Evolutionary conservation across 2,888 invertebrate species (phyloP).

Genomic region (Ormyrus thymus): DNA sequence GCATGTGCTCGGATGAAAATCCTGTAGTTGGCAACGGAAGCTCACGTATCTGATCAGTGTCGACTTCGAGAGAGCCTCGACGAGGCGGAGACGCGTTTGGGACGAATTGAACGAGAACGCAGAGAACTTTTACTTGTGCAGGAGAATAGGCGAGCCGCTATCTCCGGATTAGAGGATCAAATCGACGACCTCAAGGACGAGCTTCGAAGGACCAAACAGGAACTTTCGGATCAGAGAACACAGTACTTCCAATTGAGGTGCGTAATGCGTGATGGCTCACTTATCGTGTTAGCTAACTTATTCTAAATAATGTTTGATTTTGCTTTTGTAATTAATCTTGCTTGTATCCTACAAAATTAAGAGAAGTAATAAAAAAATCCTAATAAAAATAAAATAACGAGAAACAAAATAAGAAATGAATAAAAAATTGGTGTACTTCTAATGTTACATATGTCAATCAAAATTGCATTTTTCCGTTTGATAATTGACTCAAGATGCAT

Average conservation of each 20-base stretch:
- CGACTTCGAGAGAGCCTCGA: conserved; percentile 75
- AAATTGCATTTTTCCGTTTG: not conserved
- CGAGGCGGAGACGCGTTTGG: conserved; percentile 76
- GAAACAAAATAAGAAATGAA: too few species aligned
- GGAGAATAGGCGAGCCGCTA: conserved; percentile 76
- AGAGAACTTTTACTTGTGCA: conserved; percentile 77
- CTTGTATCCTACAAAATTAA: too few species aligned
- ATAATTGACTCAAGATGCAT: not conserved
- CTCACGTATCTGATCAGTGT: conserved; percentile 76
- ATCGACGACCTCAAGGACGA: conserved; percentile 77
- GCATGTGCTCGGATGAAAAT: not conserved
- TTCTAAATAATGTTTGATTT: too few species aligned
- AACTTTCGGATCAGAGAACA: conserved; percentile 77
- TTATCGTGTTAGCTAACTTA: too few species aligned
- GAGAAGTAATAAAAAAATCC: too few species aligned
- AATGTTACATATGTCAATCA: too few species aligned
- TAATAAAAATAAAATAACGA: too few species aligned
- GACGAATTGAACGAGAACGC: conserved; percentile 77
- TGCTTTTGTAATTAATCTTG: too few species aligned
- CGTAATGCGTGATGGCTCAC: too few species aligned
- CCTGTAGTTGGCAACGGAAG: conserved; percentile 71
- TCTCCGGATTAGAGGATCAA: conserved; percentile 78
- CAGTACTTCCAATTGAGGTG: conserved; percentile 80
- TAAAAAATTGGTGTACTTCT: too few species aligned
- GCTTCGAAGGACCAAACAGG: conserved; percentile 75